Conservation (phyloP, 2,797 vertebrate genomes). For the Sebastes kiyomatsui region DNA sequence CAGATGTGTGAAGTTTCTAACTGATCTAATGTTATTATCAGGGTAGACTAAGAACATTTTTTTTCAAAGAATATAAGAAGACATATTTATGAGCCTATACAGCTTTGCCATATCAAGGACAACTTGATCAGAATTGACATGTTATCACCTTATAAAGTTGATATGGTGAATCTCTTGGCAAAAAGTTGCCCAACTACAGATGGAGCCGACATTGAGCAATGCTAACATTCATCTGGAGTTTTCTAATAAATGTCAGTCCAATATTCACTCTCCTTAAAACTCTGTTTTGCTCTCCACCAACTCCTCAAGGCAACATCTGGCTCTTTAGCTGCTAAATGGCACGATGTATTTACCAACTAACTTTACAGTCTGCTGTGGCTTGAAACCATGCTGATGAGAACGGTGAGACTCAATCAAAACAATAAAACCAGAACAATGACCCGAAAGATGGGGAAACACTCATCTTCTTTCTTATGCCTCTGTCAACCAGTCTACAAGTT, state of each 20-base stretch:
- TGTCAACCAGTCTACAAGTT: not conserved
- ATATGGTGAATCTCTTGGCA: not conserved
- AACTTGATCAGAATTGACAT: not conserved
- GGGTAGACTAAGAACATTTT: no score
- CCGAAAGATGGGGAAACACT: not conserved
- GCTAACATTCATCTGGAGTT: not conserved
- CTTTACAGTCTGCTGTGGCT: not conserved
- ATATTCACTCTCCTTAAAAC: not conserved
- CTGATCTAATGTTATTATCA: accelerated
- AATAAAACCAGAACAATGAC: not conserved
- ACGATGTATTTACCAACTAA: not conserved
- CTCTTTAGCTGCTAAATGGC: not conserved
- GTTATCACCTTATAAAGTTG: not conserved
- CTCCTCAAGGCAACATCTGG: no score
- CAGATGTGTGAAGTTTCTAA: not conserved
- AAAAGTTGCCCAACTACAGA: not conserved
- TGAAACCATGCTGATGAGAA: no score
- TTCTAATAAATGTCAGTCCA: not conserved
- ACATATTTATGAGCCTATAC: not conserved
- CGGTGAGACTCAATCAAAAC: not conserved
- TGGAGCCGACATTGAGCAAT: not conserved
- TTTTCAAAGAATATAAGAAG: no score
- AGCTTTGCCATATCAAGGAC: not conserved
- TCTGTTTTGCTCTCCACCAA: no score
- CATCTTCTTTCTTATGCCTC: not conserved